phyloP scores from a whole-genome alignment of 2,888 invertebrate species.

The Epinotia demarniana region DNA sequence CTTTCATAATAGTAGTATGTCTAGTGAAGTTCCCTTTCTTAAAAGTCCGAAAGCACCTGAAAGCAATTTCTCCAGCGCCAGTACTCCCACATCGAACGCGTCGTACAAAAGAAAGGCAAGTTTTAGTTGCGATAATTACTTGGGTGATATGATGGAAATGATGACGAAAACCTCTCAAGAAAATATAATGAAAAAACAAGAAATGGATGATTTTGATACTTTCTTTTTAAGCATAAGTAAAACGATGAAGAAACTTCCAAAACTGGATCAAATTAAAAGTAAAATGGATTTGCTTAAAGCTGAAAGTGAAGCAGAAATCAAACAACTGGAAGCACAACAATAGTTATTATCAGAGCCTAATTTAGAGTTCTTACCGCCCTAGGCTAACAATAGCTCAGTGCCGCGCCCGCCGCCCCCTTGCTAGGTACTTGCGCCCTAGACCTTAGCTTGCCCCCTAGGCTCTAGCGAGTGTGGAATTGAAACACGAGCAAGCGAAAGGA shows the following conservation, averaged over 20 bases:
- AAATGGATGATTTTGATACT: constrained; percentile 20
- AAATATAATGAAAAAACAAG: constrained; percentile 3
- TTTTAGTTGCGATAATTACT: constrained; percentile 5
- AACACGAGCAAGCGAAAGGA: no score
- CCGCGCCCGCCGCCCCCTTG: no score
- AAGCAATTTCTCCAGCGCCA: constrained; percentile 10
- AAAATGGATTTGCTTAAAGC: constrained; percentile 23
- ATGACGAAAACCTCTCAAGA: constrained; percentile 21
- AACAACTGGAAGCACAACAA: constrained; percentile 17
- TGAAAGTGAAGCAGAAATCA: constrained; percentile 17
- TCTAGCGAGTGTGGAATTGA: no score
- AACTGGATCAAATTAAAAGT: constrained; percentile 15
- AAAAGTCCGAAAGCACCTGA: constrained; percentile 1
- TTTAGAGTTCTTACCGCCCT: no score
- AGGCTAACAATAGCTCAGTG: no score
- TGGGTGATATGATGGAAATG: constrained; percentile 6
- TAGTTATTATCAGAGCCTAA: neutral
- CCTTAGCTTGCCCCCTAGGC: no score
- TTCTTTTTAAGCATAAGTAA: constrained; percentile 27
- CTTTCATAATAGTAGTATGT: constrained; percentile 3
- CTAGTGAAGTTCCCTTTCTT: constrained; percentile 1
- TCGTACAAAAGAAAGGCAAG: constrained; percentile 13
- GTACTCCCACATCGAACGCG: constrained; percentile 15
- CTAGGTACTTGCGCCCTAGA: no score
- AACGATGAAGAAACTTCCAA: constrained; percentile 17